A percentile compares a stretch with the other conserved stretches of the same genome.
Evolutionary conservation across 1,140 invertebrate genomes (phyloP).

Genomic region (Pseudachorutes palmiensis): DNA sequence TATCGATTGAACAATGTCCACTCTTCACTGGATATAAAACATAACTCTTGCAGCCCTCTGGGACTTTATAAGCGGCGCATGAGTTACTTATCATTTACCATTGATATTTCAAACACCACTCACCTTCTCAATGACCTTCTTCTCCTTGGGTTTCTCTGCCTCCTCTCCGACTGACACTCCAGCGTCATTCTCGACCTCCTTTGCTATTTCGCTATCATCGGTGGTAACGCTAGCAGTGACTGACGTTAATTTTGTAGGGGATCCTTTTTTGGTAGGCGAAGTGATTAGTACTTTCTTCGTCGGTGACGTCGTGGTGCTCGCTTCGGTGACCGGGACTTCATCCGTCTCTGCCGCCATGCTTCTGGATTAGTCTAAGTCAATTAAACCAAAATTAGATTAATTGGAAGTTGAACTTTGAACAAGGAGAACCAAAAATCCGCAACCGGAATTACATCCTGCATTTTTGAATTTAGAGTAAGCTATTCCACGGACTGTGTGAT

Average conservation of each 20-base stretch:
- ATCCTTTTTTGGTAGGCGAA: neutral
- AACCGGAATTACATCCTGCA: neutral
- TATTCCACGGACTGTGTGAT: no score
- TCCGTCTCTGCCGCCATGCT: neutral
- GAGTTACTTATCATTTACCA: no score
- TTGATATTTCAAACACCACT: no score
- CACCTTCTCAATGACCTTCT: constrained; percentile 1
- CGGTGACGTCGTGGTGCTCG: neutral
- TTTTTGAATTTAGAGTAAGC: neutral
- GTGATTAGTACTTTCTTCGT: neutral
- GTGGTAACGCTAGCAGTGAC: no score
- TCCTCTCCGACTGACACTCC: neutral
- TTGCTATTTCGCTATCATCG: neutral
- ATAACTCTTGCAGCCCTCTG: no score
- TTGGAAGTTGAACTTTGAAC: no score
- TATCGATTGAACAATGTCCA: no score
- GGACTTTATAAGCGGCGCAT: no score
- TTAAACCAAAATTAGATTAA: neutral
- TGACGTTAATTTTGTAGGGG: neutral
- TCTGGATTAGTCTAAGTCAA: neutral
- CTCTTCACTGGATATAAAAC: no score
- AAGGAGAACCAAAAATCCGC: no score
- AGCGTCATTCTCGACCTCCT: neutral
- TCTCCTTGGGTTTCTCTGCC: neutral
- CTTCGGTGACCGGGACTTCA: neutral